Percentiles rank a stretch among this genome's conserved stretches.
phyloP scores from a whole-genome alignment of 2,888 invertebrate genomes.

The Pseudoips prasinana region DNA sequence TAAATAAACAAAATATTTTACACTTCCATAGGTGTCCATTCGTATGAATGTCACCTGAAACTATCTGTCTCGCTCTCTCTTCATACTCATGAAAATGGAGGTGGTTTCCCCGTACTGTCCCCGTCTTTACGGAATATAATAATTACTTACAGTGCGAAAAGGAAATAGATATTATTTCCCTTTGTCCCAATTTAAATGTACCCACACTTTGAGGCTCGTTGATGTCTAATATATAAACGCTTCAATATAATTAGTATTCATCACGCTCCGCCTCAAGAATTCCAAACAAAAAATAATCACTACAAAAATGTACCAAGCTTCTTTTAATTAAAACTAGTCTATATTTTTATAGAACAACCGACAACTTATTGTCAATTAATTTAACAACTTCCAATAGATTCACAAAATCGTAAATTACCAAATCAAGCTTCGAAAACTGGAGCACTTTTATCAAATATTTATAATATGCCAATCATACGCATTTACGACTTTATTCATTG shows the following conservation, averaged over 20 bases:
- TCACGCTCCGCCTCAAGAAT: neutral
- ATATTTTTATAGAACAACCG: constrained; percentile 16
- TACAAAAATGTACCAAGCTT: neutral
- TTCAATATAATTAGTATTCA: constrained; percentile 4
- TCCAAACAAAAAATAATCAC: neutral
- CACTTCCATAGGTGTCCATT: too few species aligned
- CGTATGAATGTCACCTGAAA: too few species aligned
- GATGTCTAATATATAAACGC: constrained; percentile 20
- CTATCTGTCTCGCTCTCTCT: too few species aligned
- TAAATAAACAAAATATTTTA: too few species aligned
- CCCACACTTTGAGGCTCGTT: constrained; percentile 6
- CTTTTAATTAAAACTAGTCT: constrained; percentile 17
- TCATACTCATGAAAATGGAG: too few species aligned
- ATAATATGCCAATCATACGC: constrained; percentile 48
- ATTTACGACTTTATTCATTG: constrained; percentile 49
- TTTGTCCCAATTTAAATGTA: too few species aligned
- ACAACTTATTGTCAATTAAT: constrained; percentile 30
- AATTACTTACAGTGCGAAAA: too few species aligned
- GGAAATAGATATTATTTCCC: too few species aligned
- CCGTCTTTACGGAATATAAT: too few species aligned
- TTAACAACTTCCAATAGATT: constrained; percentile 33
- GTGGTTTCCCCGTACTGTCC: too few species aligned
- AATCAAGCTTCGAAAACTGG: constrained; percentile 34
- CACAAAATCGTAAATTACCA: constrained; percentile 41
- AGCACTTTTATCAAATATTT: constrained; percentile 52